Conservation (phyloP, 2,113 vertebrate genomes). For the Serinus canaria region DNA sequence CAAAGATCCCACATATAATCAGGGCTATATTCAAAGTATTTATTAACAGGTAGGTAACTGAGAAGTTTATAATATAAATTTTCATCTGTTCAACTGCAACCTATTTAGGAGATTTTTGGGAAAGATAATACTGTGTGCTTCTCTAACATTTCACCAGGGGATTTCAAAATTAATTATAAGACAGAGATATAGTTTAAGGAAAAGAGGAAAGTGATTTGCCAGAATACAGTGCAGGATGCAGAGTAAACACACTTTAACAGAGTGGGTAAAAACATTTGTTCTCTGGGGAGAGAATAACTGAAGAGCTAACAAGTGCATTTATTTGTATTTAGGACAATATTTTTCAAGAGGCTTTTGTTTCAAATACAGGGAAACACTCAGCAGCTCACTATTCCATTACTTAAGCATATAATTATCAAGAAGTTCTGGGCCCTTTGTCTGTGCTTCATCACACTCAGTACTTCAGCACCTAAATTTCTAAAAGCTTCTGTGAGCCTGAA, state of each 20-base stretch:
- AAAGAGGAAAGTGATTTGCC: background rate
- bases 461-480: background rate
- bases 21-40: background rate
- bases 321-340: background rate
- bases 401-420: background rate
- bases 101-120: background rate
- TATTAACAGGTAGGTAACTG: background rate
- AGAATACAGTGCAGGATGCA: background rate
- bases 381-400: background rate
- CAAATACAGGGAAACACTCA: background rate
- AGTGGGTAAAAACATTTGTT: background rate
- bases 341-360: conserved; percentile 38
- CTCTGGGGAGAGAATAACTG: background rate
- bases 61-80: background rate
- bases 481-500: background rate
- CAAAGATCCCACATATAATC: background rate
- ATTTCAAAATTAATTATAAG: background rate
- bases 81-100: background rate
- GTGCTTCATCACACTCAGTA: background rate
- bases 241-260: background rate
- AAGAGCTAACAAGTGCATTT: background rate
- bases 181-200: background rate
- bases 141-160: background rate
- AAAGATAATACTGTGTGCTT: background rate
- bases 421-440: background rate